Percentiles rank a stretch among this genome's conserved stretches.
Conservation (phyloP, 2,113 vertebrate genomes). For the Lophura nycthemera region DNA sequence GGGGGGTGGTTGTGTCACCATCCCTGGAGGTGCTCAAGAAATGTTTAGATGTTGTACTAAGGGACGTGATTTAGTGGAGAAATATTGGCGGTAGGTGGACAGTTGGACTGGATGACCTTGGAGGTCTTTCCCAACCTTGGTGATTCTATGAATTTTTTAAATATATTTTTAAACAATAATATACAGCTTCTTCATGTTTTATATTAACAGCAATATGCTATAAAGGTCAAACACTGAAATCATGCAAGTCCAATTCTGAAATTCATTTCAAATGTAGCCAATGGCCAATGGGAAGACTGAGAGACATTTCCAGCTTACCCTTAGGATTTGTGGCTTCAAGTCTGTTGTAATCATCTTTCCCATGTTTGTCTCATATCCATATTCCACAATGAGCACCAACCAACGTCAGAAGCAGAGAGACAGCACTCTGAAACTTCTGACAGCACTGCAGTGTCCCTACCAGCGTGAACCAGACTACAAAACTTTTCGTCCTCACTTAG, state of each 20-base stretch:
- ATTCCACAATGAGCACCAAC: neutral
- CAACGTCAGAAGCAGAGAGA: neutral
- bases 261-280: neutral
- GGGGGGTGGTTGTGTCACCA: no score
- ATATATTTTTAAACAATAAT: neutral
- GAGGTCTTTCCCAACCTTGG: no score
- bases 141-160: neutral
- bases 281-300: neutral
- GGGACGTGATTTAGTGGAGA: no score
- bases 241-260: neutral
- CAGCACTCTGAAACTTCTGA: neutral
- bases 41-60: no score
- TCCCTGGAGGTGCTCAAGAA: no score
- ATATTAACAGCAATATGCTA: neutral
- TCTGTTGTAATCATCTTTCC: neutral
- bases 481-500: neutral
- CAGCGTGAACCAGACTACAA: neutral
- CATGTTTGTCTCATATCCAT: neutral
- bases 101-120: no score
- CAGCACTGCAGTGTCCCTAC: neutral
- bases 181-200: neutral
- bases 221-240: neutral
- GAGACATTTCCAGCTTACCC: neutral
- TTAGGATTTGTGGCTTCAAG: slow-evolving; percentile 12
- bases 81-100: no score